These are phyloP conservation scores for Gobionotothen gibberifrons DNA, from an alignment of 2,797 vertebrate genomes.

Conservation along the genomic window DNA sequence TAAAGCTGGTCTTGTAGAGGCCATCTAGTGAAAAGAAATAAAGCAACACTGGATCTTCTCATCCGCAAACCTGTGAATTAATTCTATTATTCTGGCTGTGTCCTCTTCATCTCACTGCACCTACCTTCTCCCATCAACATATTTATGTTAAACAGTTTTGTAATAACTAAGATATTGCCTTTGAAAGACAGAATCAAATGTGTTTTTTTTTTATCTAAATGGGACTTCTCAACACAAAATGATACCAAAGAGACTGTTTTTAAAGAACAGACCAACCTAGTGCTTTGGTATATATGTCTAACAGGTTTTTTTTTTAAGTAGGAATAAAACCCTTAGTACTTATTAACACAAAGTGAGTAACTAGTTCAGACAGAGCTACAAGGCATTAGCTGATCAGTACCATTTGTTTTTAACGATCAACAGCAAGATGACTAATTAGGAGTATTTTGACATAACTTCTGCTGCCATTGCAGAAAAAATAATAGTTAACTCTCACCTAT, in stretches of 20 bases:
- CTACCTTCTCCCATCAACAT: constrained; percentile 27
- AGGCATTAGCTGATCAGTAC: constrained; percentile 5
- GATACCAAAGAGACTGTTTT: constrained; percentile 24
- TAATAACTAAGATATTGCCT: constrained; percentile 21
- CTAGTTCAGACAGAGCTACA: neutral
- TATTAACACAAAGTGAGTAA: neutral
- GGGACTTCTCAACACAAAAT: neutral
- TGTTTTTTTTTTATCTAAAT: neutral
- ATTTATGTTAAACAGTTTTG: constrained; percentile 23
- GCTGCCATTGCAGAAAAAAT: neutral
- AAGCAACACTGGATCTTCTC: constrained; percentile 86
- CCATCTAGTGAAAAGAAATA: constrained; percentile 82
- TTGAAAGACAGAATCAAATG: constrained; percentile 26
- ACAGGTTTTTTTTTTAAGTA: neutral
- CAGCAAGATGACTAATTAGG: neutral
- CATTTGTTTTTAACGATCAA: neutral
- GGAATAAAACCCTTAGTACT: neutral
- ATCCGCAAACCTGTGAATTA: constrained; percentile 74
- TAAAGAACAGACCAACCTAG: neutral
- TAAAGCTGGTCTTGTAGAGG: constrained; percentile 80
- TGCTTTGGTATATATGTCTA: neutral
- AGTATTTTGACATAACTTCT: neutral
- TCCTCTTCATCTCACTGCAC: constrained; percentile 31
- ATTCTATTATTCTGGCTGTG: constrained; percentile 56
- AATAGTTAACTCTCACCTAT: constrained; percentile 17